A percentile compares a stretch with the other conserved stretches of the same genome.
Conservation (phyloP, 2,113 vertebrate species). For the Platysteira castanea region DNA sequence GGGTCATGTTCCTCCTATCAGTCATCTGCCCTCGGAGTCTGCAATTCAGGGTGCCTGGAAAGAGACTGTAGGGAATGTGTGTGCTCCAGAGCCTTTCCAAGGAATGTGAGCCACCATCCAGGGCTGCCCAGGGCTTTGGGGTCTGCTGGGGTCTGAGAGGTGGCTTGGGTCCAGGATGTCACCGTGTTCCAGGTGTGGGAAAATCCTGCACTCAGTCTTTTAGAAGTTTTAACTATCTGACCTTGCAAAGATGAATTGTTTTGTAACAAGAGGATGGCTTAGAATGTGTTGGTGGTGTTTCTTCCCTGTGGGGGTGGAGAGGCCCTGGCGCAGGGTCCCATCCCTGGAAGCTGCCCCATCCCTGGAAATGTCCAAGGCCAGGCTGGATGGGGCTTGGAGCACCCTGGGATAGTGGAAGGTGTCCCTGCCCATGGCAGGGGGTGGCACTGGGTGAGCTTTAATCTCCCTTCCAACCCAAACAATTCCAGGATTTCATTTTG, state of each 20-base stretch:
- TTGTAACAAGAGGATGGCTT: neutral
- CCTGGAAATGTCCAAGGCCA: neutral
- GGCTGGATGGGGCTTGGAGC: accelerated
- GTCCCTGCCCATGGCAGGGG: neutral
- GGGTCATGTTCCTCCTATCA: neutral
- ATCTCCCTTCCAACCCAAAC: neutral
- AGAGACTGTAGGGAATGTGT: neutral
- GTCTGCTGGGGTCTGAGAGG: neutral
- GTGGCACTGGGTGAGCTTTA: accelerated
- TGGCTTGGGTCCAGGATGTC: neutral
- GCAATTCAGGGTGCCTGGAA: neutral
- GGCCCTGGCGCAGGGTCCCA: neutral
- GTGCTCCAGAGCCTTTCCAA: neutral
- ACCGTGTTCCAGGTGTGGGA: neutral
- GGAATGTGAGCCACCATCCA: accelerated
- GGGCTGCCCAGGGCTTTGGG: neutral
- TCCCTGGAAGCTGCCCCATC: neutral
- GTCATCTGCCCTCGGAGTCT: neutral
- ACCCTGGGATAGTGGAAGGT: accelerated
- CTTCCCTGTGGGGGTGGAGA: neutral
- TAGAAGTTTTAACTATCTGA: neutral
- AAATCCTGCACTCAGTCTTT: neutral
- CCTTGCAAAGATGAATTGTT: neutral
- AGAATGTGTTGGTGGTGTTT: neutral
- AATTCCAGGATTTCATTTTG: neutral